Evolutionary conservation across 2,113 vertebrate genomes (phyloP), one percentile per base, ranked within the genome.

Genomic region (Willisornis vidua): DNA sequence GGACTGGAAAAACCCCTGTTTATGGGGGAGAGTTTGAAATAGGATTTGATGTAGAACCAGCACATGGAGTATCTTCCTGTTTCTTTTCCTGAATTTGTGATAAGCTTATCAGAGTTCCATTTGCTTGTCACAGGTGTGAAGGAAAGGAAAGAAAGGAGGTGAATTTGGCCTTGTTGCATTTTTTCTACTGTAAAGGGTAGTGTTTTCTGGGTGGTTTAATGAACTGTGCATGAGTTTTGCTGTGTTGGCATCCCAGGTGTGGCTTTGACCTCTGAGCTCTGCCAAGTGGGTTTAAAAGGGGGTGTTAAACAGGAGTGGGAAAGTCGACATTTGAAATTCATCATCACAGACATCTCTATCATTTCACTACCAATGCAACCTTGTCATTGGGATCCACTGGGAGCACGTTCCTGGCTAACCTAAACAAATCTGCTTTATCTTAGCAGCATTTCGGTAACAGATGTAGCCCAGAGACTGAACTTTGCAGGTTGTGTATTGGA

Each of bases 361-460:
- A 65, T 93, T 93, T 93, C 82, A 70, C 54, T 90, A 39, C 67
- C 43, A 77, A 49, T 89, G 68, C 63, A 77, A 6, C 72, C 46
- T 88, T 77, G 35, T 84, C 74, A 59, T 39, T 62, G n/a, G 58
- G 84, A 80, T 86, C 89, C 10, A 1, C 19, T 25, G 33, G 76
- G 83, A 95, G 10, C 28, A 25, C 51, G 35, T 92, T 85, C 63
- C 55, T 3, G 4, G 46, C 66, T 82, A 96, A 90, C 37, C 28
- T 71, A 92, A 93, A 92, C 68, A 93, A 90, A 90, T 85, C 94
- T 96, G 90, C 82, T 93, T 95, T 93, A 83, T 90, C 45, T 92
- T 90, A 96, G 33, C 9, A 12, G 75, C 59, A 55, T 83, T 96
- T 93, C 86, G 75, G 49, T 80, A 94, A 67, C 59, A 93, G 75